Evolutionary conservation across 64 coral and sea anemone genomes (phyloP).

Genomic region (Pocillopora verrucosa): DNA sequence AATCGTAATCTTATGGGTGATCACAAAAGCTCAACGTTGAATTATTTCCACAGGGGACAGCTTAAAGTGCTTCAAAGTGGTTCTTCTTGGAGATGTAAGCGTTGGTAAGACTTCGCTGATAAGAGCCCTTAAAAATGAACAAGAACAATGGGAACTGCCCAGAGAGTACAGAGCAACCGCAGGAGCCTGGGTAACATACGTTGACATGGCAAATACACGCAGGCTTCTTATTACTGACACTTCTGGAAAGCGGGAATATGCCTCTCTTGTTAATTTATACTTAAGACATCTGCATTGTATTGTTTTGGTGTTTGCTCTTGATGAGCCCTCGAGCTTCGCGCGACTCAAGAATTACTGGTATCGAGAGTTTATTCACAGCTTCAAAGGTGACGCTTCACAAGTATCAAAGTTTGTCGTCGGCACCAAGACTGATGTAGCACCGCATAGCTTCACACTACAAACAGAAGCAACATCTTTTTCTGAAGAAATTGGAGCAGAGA

Average conservation of each 20-base stretch:
- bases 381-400: slow-evolving; percentile 23
- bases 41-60: slow-evolving; percentile 5
- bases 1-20: too few relatives aligned
- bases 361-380: slow-evolving; percentile 17
- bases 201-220: slow-evolving; percentile 36
- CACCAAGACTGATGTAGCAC: slow-evolving; percentile 55
- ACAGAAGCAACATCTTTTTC: slow-evolving; percentile 50
- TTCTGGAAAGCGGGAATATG: slow-evolving; percentile 38
- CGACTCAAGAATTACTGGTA: slow-evolving; percentile 54
- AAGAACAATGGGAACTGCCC: neutral
- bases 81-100: slow-evolving; percentile 66
- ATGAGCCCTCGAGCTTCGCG: slow-evolving; percentile 59
- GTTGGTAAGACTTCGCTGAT: slow-evolving; percentile 73
- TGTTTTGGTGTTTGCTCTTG: slow-evolving; percentile 66
- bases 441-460: slow-evolving; percentile 40
- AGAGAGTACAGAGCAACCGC: slow-evolving; percentile 53
- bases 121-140: slow-evolving; percentile 13
- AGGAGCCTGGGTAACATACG: slow-evolving; percentile 33
- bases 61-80: slow-evolving; percentile 57
- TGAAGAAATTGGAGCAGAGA: slow-evolving; percentile 53
- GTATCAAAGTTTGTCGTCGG: slow-evolving; percentile 70
- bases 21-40: too few relatives aligned
- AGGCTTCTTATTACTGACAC: slow-evolving; percentile 62
- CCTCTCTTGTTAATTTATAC: slow-evolving; percentile 33
- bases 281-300: slow-evolving; percentile 65